Base-by-base conservation (phyloP, 92 coral and sea anemone genomes). In the Actinernus sp. region DNA sequence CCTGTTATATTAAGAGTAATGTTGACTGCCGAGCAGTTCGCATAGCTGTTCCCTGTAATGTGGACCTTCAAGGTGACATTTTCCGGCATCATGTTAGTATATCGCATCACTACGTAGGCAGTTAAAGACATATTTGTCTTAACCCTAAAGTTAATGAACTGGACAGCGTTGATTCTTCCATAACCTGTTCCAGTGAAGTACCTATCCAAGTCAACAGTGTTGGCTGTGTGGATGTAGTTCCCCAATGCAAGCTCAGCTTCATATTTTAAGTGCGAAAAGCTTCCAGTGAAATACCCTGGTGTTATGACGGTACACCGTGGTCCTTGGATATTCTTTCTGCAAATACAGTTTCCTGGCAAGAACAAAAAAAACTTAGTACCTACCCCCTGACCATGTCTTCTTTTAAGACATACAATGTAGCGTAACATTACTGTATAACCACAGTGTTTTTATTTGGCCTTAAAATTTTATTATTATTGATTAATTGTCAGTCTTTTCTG, bases 161-260 rank as follows among this genome's bases (percentile, higher is more conserved):
- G 92, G 1, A 49, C 25, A 13, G 39, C 22, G 13, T 40, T 55
- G 10, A 94, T 77, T 52, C 53, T 81, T 25, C 67, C 88, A 49
- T 94, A 94, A 11, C 98, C 98, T 58, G 87, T 79, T 8, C 97
- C 98, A 20, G 98, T 90, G 74, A 94, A 94, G 46, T 56, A 46
- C 39, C 61, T 82, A 17, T 68, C 63, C 27, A 71, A 79, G 23
- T 82, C 97, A 12, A 56, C 46, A 28, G 86, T 51, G 64, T 94
- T 74, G 5, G 97, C 71, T 11, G 92, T 83, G 19, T 81, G 51
- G 0, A 37, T 45, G 61, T 76, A 88, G 82, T 48, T 73, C 24
- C 98, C 98, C 16, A 56, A 20, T 18, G 91, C 83, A 26, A 70
- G 55, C 27, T 94, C 98, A 4, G 98, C 98, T 68, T 94, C 98